These are phyloP conservation scores for Brachylomia viminalis DNA, from an alignment of 2,888 invertebrate genomes.

Conservation along the genomic window DNA sequence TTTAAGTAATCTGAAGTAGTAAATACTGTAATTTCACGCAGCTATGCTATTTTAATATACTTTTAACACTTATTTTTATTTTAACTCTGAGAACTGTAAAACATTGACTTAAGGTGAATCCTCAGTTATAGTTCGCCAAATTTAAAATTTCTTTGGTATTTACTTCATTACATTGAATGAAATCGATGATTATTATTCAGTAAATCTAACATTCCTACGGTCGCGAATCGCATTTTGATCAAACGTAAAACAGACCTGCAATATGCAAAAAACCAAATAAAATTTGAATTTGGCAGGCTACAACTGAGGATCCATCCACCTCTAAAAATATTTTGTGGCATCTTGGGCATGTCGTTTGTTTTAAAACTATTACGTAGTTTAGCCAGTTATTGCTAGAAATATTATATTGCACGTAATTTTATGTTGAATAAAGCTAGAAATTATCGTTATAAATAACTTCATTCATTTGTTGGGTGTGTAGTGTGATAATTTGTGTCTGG, in stretches of 20 bases:
- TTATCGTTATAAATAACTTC: neutral
- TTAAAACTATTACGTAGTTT: neutral
- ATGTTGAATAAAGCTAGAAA: neutral
- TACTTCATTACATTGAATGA: too few relatives aligned
- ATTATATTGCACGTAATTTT: neutral
- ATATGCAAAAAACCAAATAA: too few relatives aligned
- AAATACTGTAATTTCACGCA: slow-evolving; percentile 7
- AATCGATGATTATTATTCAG: too few relatives aligned
- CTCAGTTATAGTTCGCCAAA: too few relatives aligned
- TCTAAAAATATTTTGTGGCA: neutral
- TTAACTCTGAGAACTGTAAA: neutral
- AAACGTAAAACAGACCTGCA: too few relatives aligned
- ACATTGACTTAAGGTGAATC: neutral
- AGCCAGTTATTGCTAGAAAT: neutral
- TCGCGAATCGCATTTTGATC: too few relatives aligned
- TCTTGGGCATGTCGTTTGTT: neutral
- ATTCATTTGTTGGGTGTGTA: neutral
- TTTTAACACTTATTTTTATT: neutral
- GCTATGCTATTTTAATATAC: slow-evolving; percentile 16
- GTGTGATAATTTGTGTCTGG: neutral
- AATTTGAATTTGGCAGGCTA: too few relatives aligned
- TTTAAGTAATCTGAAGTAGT: neutral
- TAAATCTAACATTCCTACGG: too few relatives aligned
- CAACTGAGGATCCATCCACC: too few relatives aligned
- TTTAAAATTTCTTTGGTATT: too few relatives aligned